phyloP scores from a whole-genome alignment of 2,113 vertebrate genomes.

The Sitta europaea region DNA sequence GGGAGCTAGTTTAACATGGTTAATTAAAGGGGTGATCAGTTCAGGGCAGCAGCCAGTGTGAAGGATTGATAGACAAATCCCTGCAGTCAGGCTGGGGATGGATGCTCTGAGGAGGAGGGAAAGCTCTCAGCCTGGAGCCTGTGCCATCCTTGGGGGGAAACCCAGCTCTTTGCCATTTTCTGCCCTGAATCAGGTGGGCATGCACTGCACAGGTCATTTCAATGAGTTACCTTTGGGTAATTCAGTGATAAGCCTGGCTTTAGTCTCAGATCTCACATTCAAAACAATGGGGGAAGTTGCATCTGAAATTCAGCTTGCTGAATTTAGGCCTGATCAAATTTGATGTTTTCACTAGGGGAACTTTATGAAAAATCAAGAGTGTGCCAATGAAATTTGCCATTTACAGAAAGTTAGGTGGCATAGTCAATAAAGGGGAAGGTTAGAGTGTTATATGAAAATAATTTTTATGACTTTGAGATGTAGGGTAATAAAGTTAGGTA shows the following conservation, averaged over 20 bases:
- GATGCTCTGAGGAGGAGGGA: too few relatives aligned
- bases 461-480: not conserved
- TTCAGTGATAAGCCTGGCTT: not conserved
- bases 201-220: not conserved
- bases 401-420: not conserved
- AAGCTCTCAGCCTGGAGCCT: too few relatives aligned
- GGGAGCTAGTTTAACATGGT: slow-evolving; percentile 51
- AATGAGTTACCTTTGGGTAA: not conserved
- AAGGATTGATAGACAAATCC: slow-evolving; percentile 32
- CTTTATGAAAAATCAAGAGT: not conserved
- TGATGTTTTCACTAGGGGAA: not conserved
- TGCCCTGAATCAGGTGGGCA: not conserved
- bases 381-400: not conserved
- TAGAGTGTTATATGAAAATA: not conserved
- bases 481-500: not conserved
- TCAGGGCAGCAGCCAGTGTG: slow-evolving; percentile 23
- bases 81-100: not conserved
- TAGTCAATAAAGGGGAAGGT: not conserved
- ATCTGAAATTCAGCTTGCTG: not conserved
- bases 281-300: not conserved
- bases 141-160: not conserved
- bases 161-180: not conserved
- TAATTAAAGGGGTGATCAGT: slow-evolving; percentile 61
- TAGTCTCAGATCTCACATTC: not conserved
- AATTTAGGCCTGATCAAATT: not conserved